Conservation (phyloP, 2,113 vertebrate genomes). For the Sturnus vulgaris region DNA sequence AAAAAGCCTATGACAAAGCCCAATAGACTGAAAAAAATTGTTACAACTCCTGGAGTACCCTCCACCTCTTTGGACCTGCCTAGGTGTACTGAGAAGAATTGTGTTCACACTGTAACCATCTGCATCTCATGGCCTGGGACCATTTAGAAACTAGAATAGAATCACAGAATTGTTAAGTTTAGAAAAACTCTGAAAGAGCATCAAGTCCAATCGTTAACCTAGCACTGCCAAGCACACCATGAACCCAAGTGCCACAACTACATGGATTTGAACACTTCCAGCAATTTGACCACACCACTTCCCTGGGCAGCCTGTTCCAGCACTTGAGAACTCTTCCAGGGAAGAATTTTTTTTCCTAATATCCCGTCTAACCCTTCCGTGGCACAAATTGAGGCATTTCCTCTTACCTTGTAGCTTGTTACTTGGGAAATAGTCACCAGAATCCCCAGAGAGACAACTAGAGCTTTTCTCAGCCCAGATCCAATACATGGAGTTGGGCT, state of each 20-base stretch:
- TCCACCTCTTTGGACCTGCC: neutral
- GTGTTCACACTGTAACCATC: neutral
- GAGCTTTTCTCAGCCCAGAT: neutral
- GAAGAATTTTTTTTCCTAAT: neutral
- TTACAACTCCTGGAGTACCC: neutral
- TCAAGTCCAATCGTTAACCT: neutral
- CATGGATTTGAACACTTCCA: neutral
- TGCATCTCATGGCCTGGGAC: neutral
- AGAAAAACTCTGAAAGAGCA: neutral
- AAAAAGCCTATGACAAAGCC: neutral
- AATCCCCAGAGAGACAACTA: neutral
- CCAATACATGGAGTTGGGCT: neutral
- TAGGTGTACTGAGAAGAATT: neutral
- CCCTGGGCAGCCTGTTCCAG: neutral
- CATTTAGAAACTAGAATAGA: neutral
- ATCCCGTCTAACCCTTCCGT: neutral
- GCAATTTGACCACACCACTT: neutral
- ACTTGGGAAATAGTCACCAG: neutral
- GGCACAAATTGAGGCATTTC: neutral
- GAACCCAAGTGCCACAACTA: neutral
- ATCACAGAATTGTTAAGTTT: neutral
- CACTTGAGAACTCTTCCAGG: neutral
- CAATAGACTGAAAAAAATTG: neutral
- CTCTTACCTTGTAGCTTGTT: neutral
- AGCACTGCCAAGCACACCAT: neutral